Base-by-base conservation (phyloP, 1,140 invertebrate genomes). In the Chymomyza costata region DNA sequence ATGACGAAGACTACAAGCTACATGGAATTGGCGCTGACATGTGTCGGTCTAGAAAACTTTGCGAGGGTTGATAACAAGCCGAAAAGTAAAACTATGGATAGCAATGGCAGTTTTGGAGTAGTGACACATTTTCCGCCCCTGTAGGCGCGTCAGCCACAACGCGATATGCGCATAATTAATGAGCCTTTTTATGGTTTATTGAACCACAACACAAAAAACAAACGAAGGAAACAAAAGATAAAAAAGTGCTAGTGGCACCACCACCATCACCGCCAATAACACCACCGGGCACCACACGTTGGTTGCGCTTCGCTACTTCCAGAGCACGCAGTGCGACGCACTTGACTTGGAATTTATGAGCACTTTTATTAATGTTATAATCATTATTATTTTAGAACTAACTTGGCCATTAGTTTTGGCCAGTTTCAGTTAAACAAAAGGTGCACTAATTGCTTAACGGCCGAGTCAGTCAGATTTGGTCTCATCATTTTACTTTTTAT, bases 171-270 rank as follows among this genome's bases (percentile, higher is more conserved):
- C 81, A 83, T 83, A 83, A 83, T 83, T 83, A 83, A 83, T 83
- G 81, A 83, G 81, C 66, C 71, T 83, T 83, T 52, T 83, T 83
- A 83, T 83, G 80, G 81, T 83, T 83, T 83, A 83, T 83, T 83
- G 81, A 83, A 83, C 81, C 80, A 70, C 69, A 81, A 56, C 62
- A 55, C 31, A 34, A 53, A 62, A 13, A 34, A 41, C 37, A 61
- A 50, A 55, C 49, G 60, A 62, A 60, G 65, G 61, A 65, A 61
- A 57, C 64, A 68, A 19, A 17, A 6, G 37, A n/a, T 17, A 16
- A 5, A 39, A 7, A 39, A 16, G 8, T 16, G 17, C 14, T 39
- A 39, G 17, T 60, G 70, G 70, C 60, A 3, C 44, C 25, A 46
- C 31, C 15, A 11, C 31, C 30, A 19, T 34, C 41, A 44, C 10